Conservation (phyloP, 2,797 vertebrate species). For the Myotis myotis region DNA sequence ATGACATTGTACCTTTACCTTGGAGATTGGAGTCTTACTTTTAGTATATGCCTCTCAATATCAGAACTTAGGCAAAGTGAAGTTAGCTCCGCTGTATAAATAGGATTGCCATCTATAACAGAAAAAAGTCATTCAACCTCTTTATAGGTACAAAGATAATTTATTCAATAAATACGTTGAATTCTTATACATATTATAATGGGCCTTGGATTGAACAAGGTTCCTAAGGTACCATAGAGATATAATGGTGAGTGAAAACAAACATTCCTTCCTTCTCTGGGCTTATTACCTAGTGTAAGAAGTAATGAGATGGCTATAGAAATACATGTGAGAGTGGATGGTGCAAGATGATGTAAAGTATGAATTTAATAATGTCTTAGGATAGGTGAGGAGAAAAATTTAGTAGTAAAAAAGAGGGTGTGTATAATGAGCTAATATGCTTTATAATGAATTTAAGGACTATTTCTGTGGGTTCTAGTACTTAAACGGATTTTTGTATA, state of each 20-base stretch:
- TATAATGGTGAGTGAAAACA: conserved; percentile 9
- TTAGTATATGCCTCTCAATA: neutral
- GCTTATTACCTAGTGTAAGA: conserved; percentile 41
- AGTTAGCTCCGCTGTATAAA: neutral
- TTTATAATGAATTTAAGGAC: neutral
- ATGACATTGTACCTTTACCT: neutral
- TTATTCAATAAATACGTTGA: neutral
- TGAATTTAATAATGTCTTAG: neutral
- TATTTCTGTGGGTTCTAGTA: neutral
- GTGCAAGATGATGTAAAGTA: neutral
- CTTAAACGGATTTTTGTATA: neutral
- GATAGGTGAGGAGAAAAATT: neutral
- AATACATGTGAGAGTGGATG: neutral
- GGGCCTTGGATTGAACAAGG: neutral
- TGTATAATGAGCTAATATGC: neutral
- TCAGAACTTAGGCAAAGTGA: neutral
- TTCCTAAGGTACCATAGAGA: neutral
- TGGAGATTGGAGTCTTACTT: neutral
- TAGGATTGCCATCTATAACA: neutral
- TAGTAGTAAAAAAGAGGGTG: neutral
- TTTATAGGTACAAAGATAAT: neutral
- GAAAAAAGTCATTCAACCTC: neutral
- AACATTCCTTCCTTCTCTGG: neutral
- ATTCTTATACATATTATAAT: neutral
- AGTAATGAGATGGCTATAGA: conserved; percentile 20